Percentiles rank a stretch among this genome's conserved stretches.
phyloP scores from a whole-genome alignment of 2,888 invertebrate genomes.

The Drosophila stalkeri region DNA sequence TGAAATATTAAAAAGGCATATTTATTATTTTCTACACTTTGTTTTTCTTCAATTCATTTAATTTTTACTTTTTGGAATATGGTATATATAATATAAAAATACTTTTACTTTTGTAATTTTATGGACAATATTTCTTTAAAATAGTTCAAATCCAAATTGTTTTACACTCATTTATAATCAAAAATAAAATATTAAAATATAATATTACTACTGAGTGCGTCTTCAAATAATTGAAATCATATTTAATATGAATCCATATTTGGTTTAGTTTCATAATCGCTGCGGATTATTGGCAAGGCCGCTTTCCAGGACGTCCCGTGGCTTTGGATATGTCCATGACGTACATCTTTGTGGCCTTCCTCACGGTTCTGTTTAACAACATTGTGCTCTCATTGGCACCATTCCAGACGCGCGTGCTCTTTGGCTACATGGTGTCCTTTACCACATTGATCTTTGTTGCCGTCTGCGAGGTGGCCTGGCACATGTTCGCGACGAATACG shows the following conservation, averaged over 20 bases:
- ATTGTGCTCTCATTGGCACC: constrained; percentile 92
- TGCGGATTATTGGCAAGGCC: constrained; percentile 95
- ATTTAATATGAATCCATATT: not conserved
- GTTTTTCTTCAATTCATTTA: too few species aligned
- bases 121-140: not conserved
- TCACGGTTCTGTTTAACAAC: constrained; percentile 94
- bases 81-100: too few species aligned
- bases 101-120: too few species aligned
- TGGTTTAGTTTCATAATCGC: constrained; percentile 93
- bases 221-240: not conserved
- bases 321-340: constrained; percentile 97
- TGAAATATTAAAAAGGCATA: too few species aligned
- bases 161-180: too few species aligned
- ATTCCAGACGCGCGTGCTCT: constrained; percentile 93
- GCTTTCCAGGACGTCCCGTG: constrained; percentile 93
- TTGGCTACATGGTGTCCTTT: constrained; percentile 94
- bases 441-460: constrained; percentile 93
- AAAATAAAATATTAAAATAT: not conserved
- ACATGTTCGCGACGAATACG: constrained; percentile 91
- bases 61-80: too few species aligned
- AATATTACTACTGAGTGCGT: too few species aligned
- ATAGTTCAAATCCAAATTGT: not conserved
- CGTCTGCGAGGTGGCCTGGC: constrained; percentile 94
- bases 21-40: not conserved
- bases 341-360: constrained; percentile 95